A percentile compares a stretch with the other conserved stretches of the same genome.
These are phyloP conservation scores for Thelaira solivaga DNA, from an alignment of 2,888 invertebrate genomes.

Conservation along the genomic window DNA sequence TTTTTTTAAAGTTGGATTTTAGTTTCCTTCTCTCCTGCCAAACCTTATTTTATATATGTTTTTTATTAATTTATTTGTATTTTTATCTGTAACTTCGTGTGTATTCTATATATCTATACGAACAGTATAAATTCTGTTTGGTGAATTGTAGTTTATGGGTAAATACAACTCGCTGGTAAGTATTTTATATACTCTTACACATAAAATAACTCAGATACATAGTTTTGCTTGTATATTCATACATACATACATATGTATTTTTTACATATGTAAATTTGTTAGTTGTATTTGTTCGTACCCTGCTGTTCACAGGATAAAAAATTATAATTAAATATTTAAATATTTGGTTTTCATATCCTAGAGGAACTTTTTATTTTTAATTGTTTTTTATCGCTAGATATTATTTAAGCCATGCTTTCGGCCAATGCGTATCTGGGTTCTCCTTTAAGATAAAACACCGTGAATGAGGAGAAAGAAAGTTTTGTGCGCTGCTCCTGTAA, in stretches of 20 bases:
- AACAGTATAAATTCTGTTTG: too few species aligned
- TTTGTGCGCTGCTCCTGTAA: too few species aligned
- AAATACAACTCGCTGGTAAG: constrained; percentile 26
- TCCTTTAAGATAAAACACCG: too few species aligned
- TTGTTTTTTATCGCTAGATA: too few species aligned
- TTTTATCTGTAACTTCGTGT: constrained; percentile 26
- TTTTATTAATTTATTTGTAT: constrained; percentile 37
- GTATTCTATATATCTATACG: constrained; percentile 9
- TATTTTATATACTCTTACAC: not conserved
- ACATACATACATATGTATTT: not conserved
- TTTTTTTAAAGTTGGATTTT: constrained; percentile 40
- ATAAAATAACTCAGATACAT: not conserved
- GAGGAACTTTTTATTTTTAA: too few species aligned
- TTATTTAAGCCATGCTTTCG: too few species aligned
- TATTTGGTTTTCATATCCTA: too few species aligned
- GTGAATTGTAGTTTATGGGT: constrained; percentile 34
- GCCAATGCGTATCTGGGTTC: too few species aligned
- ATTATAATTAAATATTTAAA: too few species aligned
- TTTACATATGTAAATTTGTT: not conserved
- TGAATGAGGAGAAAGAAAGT: too few species aligned
- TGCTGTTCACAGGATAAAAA: not conserved
- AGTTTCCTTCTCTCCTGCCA: constrained; percentile 22
- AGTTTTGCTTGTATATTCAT: too few species aligned
- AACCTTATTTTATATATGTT: constrained; percentile 23
- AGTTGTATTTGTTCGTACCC: not conserved